Evolutionary conservation across 1,140 invertebrate species (phyloP).

Genomic region (Philopotamus ludificatus): DNA sequence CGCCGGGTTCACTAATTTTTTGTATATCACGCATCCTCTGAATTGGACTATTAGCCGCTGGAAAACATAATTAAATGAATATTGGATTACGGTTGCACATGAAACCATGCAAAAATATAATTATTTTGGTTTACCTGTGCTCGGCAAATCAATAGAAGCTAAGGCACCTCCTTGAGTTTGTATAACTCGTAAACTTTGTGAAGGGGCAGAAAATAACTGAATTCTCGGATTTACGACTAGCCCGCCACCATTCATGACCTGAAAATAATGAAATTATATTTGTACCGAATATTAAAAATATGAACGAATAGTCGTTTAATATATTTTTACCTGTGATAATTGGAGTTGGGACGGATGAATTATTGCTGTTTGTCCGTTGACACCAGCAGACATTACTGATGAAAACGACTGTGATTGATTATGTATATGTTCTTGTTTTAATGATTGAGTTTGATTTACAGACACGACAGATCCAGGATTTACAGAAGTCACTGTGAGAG

Average conservation of each 20-base stretch:
- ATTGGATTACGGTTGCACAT: background rate
- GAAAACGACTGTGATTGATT: slow-evolving; percentile 2
- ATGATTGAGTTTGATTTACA: slow-evolving; percentile 20
- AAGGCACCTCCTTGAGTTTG: slow-evolving; percentile 44
- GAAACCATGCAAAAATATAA: background rate
- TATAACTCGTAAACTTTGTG: slow-evolving; percentile 49
- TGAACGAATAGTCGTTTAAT: background rate
- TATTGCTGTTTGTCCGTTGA: slow-evolving; percentile 40
- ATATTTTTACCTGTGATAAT: slow-evolving; percentile 51
- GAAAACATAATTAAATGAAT: background rate
- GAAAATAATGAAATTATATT: slow-evolving; percentile 19
- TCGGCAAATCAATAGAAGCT: slow-evolving; percentile 41
- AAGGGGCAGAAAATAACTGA: slow-evolving; percentile 49
- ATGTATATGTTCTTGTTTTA: slow-evolving; percentile 16
- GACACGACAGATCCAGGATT: slow-evolving; percentile 35
- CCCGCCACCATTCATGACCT: slow-evolving; percentile 50
- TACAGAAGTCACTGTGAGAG: slow-evolving; percentile 35
- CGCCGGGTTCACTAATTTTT: slow-evolving; percentile 26
- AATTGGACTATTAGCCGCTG: slow-evolving; percentile 38
- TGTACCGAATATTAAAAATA: background rate
- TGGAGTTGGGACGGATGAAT: slow-evolving; percentile 54
- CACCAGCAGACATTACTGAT: slow-evolving; percentile 18
- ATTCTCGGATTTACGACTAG: slow-evolving; percentile 49
- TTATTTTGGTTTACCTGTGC: slow-evolving; percentile 34
- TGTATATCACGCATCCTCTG: slow-evolving; percentile 35